phyloP scores from a whole-genome alignment of 2,888 invertebrate species.

The Gordius sp. region DNA sequence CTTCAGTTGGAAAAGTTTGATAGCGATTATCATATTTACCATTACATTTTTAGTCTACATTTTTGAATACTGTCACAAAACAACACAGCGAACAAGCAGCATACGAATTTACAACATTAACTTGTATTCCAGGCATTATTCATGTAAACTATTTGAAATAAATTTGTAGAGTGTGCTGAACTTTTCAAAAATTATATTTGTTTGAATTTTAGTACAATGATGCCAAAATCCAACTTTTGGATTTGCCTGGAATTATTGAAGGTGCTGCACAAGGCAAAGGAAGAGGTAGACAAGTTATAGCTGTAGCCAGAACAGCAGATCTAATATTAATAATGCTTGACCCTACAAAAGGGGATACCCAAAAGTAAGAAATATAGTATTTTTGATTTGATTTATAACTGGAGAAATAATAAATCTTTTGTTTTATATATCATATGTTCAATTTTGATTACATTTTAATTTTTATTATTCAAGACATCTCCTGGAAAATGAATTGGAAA shows the following conservation, averaged over 20 bases:
- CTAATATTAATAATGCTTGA: conserved; percentile 96
- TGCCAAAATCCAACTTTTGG: conserved; percentile 84
- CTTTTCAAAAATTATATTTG: conserved; percentile 16
- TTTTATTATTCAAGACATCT: conserved; percentile 35
- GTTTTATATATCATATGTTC: conserved; percentile 17
- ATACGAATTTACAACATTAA: conserved; percentile 93
- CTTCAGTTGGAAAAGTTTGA: conserved; percentile 74
- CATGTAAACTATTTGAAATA: conserved; percentile 31
- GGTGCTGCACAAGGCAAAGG: conserved; percentile 79
- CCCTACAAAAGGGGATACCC: conserved; percentile 87
- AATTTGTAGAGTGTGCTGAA: neutral
- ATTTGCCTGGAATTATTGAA: conserved; percentile 96
- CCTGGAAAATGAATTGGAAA: conserved; percentile 75
- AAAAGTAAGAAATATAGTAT: conserved; percentile 32
- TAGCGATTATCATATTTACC: no score
- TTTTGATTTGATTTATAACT: neutral
- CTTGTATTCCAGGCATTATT: conserved; percentile 94
- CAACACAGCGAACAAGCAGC: conserved; percentile 87
- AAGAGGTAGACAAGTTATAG: conserved; percentile 74
- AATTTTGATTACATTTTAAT: conserved; percentile 15
- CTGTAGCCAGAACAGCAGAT: conserved; percentile 89
- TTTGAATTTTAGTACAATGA: conserved; percentile 48
- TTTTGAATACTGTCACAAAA: conserved; percentile 70
- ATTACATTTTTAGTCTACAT: conserved; percentile 43
- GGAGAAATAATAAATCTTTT: conserved; percentile 13